phyloP scores from a whole-genome alignment of 2,888 invertebrate genomes.

The Zygaena filipendulae region DNA sequence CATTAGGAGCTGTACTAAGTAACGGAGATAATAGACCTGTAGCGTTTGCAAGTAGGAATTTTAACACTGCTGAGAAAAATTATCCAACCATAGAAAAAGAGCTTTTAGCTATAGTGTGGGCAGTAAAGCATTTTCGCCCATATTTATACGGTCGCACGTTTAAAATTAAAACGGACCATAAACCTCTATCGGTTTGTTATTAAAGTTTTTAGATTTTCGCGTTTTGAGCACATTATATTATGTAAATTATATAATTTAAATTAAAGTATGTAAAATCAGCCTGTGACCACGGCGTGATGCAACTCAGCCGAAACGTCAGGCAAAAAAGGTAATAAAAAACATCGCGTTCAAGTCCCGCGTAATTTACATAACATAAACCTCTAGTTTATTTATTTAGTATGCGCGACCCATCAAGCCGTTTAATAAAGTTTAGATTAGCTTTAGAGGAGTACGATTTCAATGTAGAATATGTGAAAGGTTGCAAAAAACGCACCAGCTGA shows the following conservation, averaged over 20 bases:
- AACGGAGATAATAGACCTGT: conserved; percentile 8
- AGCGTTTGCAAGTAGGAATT: conserved; percentile 7
- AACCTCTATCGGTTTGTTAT: conserved; percentile 1
- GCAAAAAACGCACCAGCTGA: conserved; percentile 9
- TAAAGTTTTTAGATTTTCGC: too few species aligned
- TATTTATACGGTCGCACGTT: conserved; percentile 8
- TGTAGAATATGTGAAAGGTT: conserved; percentile 9
- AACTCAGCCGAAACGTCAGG: too few species aligned
- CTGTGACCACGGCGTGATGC: too few species aligned
- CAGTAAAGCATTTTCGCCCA: conserved; percentile 10
- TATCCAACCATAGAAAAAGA: conserved; percentile 10
- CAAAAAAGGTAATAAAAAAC: too few species aligned
- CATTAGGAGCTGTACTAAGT: conserved; percentile 9
- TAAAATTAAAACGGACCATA: conserved; percentile 7
- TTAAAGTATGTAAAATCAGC: too few species aligned
- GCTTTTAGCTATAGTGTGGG: conserved; percentile 8
- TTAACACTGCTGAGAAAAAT: conserved; percentile 8
- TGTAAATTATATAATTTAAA: too few species aligned
- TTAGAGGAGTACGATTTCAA: conserved; percentile 12
- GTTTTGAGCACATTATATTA: too few species aligned
- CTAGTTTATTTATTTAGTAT: conserved; percentile 7
- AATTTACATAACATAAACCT: conserved; percentile 13
- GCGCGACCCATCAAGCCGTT: conserved; percentile 6
- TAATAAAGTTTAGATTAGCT: conserved; percentile 8
- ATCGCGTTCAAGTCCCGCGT: too few species aligned